Evolutionary conservation across 2,113 vertebrate genomes (phyloP).

Genomic region (Lampris incognitus): DNA sequence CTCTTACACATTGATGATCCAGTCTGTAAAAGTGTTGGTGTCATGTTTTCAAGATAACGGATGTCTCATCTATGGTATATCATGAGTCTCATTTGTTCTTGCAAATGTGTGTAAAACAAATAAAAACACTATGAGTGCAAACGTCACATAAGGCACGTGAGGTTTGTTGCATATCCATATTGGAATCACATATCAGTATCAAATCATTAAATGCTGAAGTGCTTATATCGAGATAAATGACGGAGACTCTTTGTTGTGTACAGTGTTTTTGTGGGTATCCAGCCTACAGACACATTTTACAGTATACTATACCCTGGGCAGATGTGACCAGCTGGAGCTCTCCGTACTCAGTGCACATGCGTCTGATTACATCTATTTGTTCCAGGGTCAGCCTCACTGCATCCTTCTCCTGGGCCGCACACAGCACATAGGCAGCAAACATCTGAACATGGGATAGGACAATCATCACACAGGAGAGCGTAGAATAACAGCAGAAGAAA

Average conservation of each 20-base stretch:
- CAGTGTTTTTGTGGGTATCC: not conserved
- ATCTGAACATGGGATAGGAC: constrained; percentile 79
- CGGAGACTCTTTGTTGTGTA: not conserved
- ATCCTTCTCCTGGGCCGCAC: constrained; percentile 89
- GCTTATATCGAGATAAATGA: not conserved
- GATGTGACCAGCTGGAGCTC: constrained; percentile 89
- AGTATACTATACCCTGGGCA: constrained; percentile 80
- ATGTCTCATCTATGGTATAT: no score
- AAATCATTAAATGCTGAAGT: no score
- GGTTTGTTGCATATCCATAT: no score
- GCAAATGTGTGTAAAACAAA: no score
- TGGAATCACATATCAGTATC: no score
- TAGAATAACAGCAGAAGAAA: no score
- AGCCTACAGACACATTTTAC: not conserved
- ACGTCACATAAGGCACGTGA: no score
- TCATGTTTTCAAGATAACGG: no score
- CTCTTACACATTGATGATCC: no score
- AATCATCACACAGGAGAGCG: not conserved
- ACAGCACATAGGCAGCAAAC: constrained; percentile 90
- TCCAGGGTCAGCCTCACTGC: constrained; percentile 91
- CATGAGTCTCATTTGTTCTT: no score
- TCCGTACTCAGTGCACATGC: constrained; percentile 87
- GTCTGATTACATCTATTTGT: constrained; percentile 90
- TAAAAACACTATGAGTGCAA: no score
- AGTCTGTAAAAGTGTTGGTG: no score